These are phyloP conservation scores for Trichopria drosophilae DNA, from an alignment of 2,888 invertebrate species.

Conservation along the genomic window DNA sequence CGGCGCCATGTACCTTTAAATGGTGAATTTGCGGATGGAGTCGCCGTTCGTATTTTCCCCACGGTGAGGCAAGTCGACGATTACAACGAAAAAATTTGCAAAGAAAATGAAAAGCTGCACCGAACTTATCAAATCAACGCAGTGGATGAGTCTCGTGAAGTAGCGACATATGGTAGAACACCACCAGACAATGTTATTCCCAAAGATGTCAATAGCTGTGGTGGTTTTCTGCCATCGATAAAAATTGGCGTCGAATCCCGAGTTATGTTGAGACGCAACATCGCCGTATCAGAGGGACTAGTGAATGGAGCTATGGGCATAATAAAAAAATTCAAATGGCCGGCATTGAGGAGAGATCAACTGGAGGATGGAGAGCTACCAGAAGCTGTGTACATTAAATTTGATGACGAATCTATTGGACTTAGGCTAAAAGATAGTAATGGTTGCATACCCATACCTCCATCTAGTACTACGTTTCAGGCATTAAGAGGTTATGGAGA, in stretches of 20 bases:
- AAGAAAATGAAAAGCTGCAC: neutral
- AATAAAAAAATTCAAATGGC: constrained; percentile 16
- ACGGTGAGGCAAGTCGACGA: constrained; percentile 38
- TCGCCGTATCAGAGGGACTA: too few species aligned
- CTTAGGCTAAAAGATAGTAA: constrained; percentile 6
- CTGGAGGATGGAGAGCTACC: constrained; percentile 22
- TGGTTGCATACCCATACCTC: constrained; percentile 7
- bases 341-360: constrained; percentile 20
- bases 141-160: constrained; percentile 40
- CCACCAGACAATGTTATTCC: constrained; percentile 28
- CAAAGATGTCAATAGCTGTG: constrained; percentile 20
- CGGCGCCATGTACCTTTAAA: constrained; percentile 30
- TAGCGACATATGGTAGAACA: constrained; percentile 37
- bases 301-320: constrained; percentile 23
- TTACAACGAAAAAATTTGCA: constrained; percentile 37
- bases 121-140: constrained; percentile 29
- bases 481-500: constrained; percentile 6
- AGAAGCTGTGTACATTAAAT: constrained; percentile 11
- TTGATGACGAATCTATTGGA: constrained; percentile 4
- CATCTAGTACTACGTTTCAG: constrained; percentile 1
- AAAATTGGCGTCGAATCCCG: constrained; percentile 28
- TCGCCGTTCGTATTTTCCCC: constrained; percentile 38
- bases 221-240: constrained; percentile 9
- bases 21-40: constrained; percentile 40
- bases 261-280: constrained; percentile 44